Percentiles rank a stretch among this genome's conserved stretches.
Conservation (phyloP, 2,113 vertebrate species). For the Mus spicilegus region DNA sequence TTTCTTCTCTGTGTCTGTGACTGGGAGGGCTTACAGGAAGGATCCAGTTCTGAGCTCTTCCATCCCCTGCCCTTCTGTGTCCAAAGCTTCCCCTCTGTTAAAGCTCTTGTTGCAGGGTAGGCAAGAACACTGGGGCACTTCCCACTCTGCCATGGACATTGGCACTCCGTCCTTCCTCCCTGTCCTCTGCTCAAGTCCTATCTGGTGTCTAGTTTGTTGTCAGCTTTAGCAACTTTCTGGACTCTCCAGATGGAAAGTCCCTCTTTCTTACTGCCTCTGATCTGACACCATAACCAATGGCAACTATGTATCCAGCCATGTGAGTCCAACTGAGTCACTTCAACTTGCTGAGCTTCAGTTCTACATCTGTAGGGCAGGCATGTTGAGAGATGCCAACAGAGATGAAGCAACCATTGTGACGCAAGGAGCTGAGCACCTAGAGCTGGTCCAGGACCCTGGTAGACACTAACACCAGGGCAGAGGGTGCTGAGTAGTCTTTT, state of each 20-base stretch:
- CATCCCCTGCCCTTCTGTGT: too few relatives aligned
- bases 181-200: not conserved
- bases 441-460: accelerated
- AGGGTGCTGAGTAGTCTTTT: not conserved
- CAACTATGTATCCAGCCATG: not conserved
- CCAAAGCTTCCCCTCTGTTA: not conserved
- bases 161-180: not conserved
- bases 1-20: not conserved
- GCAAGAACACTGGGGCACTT: too few relatives aligned
- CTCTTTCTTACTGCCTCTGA: not conserved
- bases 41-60: not conserved
- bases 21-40: not conserved
- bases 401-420: not conserved
- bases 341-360: not conserved
- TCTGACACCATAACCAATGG: not conserved
- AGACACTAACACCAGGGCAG: accelerated
- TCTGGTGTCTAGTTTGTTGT: not conserved
- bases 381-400: not conserved
- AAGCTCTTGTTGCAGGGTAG: not conserved
- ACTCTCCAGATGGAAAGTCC: not conserved
- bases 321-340: not conserved
- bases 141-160: not conserved
- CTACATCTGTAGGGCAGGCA: not conserved
- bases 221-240: not conserved
- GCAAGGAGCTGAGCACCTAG: accelerated